Evolutionary conservation across 2,113 vertebrate species (phyloP), one percentile per base, ranked within the genome.

Genomic region (Holacanthus passer): DNA sequence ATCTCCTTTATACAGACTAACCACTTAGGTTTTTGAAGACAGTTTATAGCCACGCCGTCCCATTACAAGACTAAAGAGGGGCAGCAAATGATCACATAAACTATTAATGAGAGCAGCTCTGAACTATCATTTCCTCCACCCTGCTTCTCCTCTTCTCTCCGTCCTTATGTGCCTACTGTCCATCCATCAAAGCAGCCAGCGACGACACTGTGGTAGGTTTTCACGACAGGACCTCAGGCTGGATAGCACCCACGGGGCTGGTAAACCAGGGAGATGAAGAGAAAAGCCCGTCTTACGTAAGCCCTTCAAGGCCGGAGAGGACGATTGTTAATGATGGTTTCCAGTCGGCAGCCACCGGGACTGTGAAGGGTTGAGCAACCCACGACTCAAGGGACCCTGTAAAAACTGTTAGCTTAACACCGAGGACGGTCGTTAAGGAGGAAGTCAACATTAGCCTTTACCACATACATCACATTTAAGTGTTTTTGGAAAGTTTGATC

Each of bases 371-470:
- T 58, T 55, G 53, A 84, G 82, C 76, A 69, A 70, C 73, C 66
- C 56, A 7, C 12, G 3, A 83, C 90, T 79, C 75, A 0, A 41
- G 83, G 82, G 89, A 88, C 56, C 78, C 79, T 79, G 80, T 89
- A 66, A 88, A 89, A 90, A 88, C 85, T 84, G 87, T 93, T 90
- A 85, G 76, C 84, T 86, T 91, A 85, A 91, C 86, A 77, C 62
- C 3, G 7, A 88, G 75, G 77, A 48, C 1, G 13, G 88, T 71
- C 29, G 65, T 91, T 90, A 83, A 70, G 73, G 81, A 88, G 88
- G 85, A 90, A 87, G 88, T 91, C 76, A 85, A 85, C 73, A 58
- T 87, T 67, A 68, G 64, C 41, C 68, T 73, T 84, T 37, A 73
- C 79, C 39, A 48, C 80, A 88, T 91, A 81, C 73, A 85, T 91